Base-by-base conservation (phyloP, 2,888 invertebrate species). In the Drosophila longiperda region DNA sequence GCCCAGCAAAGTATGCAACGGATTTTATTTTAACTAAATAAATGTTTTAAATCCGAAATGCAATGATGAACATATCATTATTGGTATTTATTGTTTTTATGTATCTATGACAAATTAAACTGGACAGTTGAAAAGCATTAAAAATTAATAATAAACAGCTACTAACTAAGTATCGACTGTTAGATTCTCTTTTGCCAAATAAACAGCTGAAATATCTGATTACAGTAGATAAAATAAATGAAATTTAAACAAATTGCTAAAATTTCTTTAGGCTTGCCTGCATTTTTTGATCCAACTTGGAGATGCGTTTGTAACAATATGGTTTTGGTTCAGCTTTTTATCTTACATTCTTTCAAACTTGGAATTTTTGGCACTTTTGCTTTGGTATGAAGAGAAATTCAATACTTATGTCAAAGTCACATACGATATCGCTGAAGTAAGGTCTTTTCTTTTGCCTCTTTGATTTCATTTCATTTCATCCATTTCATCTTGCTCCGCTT, bases 1-100 rank as follows among this genome's bases (percentile, higher is more conserved):
- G 57, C 57, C 42, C 57, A 32, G 3, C 20, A 29, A 57, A 42
- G 57, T 67, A 67, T 55, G 66, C 66, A 33, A 34, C 3, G 55
- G 4, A n/a, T n/a, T 36, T 49, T 12, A 12, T 5, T 33, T 52
- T 5, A 32, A 63, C 52, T 63, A 8, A 32, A 57, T 7, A 45
- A 45, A 45, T 15, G 38, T 8, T 15, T 15, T 4, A 53, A 53
- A 53, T 23, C 2, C n/a, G 38, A n/a, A 38, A 29, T 12, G 38
- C 38, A 29, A 8, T 38, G 26, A 38, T 55, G n/a, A 55, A n/a
- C 55, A 38, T 7, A 38, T 26, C 15, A n/a, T 8, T n/a, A 17
- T 55, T 23, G 23, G 1, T 38, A 12, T 54, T 26, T 54, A 3
- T 26, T 0, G 15, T 38, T 55, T 55, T 32, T 17, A n/a, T 9